phyloP scores from a whole-genome alignment of 2,888 invertebrate genomes.

The Epinotia demarniana region DNA sequence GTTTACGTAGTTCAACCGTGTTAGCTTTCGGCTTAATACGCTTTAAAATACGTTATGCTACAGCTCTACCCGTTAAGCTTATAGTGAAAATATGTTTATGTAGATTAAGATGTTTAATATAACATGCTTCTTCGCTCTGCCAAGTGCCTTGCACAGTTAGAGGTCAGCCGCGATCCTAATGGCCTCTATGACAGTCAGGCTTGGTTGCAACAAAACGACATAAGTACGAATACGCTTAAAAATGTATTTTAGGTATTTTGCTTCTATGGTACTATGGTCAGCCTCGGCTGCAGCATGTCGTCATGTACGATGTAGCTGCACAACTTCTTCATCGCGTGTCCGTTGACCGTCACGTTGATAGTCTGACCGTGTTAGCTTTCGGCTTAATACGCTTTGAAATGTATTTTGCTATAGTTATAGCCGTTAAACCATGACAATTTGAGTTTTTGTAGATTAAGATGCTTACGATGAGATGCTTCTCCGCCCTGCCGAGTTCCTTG shows the following conservation, averaged over 20 bases:
- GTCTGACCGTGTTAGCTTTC: neutral
- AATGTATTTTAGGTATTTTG: no score
- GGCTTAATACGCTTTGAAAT: no score
- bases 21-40: neutral
- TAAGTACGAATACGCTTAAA: no score
- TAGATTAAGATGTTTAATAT: no score
- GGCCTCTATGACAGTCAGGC: slow-evolving; percentile 89
- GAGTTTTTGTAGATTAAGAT: no score
- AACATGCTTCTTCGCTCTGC: slow-evolving; percentile 83
- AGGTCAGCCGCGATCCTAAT: slow-evolving; percentile 90
- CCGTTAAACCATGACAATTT: no score
- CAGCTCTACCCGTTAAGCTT: no score
- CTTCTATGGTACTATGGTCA: no score
- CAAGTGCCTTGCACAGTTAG: slow-evolving; percentile 87
- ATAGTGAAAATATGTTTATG: no score
- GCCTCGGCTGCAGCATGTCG: slow-evolving; percentile 87
- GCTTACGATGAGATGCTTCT: slow-evolving; percentile 77
- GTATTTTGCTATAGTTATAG: no score
- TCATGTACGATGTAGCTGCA: slow-evolving; percentile 94
- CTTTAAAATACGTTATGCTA: no score
- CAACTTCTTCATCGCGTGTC: slow-evolving; percentile 88
- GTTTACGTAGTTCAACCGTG: neutral
- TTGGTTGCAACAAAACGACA: slow-evolving; percentile 88
- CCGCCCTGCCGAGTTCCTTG: slow-evolving; percentile 79
- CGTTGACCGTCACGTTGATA: slow-evolving; percentile 67